A percentile compares a stretch with the other conserved stretches of the same genome.
These are phyloP conservation scores for honey bee (Apis mellifera) DNA, from an alignment of 1,140 invertebrate species.

Conservation along the genomic window DNA sequence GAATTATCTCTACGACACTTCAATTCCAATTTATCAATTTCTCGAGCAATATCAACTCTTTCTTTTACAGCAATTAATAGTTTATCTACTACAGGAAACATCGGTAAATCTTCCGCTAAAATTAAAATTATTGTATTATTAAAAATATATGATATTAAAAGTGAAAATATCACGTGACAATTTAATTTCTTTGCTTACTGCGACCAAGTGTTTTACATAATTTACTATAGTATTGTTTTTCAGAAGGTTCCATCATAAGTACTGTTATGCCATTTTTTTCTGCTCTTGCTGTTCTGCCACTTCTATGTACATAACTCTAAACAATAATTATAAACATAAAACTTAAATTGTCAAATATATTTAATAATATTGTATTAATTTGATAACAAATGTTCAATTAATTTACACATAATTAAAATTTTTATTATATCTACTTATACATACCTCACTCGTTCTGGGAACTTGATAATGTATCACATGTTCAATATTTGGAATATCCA, in stretches of 20 bases:
- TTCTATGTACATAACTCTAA: constrained; percentile 96
- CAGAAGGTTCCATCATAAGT: constrained; percentile 94
- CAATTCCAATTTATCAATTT: constrained; percentile 90
- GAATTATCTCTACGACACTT: constrained; percentile 85
- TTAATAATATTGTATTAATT: not conserved
- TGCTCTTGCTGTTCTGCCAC: constrained; percentile 96
- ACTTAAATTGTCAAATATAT: not conserved
- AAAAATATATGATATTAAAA: not conserved
- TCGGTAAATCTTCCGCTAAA: constrained; percentile 90
- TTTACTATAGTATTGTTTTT: constrained; percentile 90
- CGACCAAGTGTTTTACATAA: constrained; percentile 91
- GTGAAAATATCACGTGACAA: constrained; percentile 5
- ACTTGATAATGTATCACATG: constrained; percentile 99
- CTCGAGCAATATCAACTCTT: constrained; percentile 88
- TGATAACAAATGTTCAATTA: not conserved
- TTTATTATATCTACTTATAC: constrained; percentile 10
- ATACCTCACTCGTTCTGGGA: constrained; percentile 94
- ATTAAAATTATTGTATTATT: constrained; percentile 43
- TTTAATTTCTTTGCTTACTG: constrained; percentile 82
- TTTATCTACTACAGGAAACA: constrained; percentile 90
- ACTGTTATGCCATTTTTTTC: constrained; percentile 94
- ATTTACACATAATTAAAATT: not conserved
- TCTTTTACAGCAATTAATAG: constrained; percentile 86
- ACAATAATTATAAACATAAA: constrained; percentile 59
- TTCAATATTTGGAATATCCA: constrained; percentile 97